Evolutionary conservation across 1,140 invertebrate species (phyloP), one percentile per base, ranked within the genome.

Genomic region (Habropoda laboriosa): DNA sequence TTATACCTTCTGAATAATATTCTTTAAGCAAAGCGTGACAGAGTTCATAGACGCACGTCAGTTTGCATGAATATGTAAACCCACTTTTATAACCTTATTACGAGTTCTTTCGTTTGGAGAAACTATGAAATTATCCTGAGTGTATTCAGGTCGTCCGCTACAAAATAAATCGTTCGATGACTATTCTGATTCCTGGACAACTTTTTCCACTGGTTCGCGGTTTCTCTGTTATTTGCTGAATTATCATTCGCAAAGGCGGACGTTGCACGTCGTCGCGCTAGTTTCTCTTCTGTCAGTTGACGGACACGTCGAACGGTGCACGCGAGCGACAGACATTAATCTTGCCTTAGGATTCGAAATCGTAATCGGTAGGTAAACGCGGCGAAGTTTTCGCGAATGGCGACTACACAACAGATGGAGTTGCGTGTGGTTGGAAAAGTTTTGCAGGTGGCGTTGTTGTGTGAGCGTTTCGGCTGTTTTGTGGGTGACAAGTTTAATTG

Each of bases 151-250:
- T 27, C 55, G 21, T 32, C 55, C 30, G 70, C 35, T 72, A 58
- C 21, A 18, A 55, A 16, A 47, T 47, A 45, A 58, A 72, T 72
- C 53, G 53, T 72, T 72, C 70, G 70, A 60, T 24, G 55, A 60
- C 55, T 45, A 47, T 72, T 72, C 21, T 55, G 45, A 60, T 57
- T 72, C 24, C 5, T 30, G 12, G 18, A 38, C 57, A 16, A 61
- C 16, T 73, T 61, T 61, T 73, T 61, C 3, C 32, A 1, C 6
- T 0, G 42, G 6, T 67, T 51, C 45, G 45, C 32, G 30, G 42
- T 60, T 45, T 35, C 53, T 58, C 27, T 2, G 42, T 47, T 18
- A 45, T 72, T 47, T 72, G n/a, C 42, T 49, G 21, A 72, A 60
- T 55, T 42, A 55, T 10, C 47, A 13, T 8, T 2, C 21, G 12